Conservation (phyloP, 2,888 invertebrate species). For the Pheosia tremula region DNA sequence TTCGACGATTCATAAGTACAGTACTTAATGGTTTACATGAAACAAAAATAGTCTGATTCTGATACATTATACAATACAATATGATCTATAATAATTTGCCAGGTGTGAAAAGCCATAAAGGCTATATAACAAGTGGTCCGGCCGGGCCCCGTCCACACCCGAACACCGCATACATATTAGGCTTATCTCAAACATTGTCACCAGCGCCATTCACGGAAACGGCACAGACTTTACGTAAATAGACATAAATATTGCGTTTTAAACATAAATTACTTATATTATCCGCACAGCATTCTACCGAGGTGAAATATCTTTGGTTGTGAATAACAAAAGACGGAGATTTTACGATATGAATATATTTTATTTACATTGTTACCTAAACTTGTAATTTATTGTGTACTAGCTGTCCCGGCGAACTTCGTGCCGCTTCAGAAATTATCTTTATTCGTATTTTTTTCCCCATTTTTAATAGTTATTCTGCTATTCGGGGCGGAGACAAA, state of each 20-base stretch:
- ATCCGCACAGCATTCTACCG: constrained; percentile 16
- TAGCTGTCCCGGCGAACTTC: too few species aligned
- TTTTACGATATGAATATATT: background rate
- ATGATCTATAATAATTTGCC: background rate
- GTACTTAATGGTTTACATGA: too few species aligned
- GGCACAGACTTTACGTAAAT: constrained; percentile 59
- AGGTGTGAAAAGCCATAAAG: constrained; percentile 29
- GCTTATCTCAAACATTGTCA: constrained; percentile 61
- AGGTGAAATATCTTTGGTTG: constrained; percentile 9
- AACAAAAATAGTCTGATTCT: too few species aligned
- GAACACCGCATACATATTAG: constrained; percentile 53
- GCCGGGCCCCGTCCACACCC: constrained; percentile 49
- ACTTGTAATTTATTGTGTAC: background rate
- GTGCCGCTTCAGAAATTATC: too few species aligned
- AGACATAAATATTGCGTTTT: constrained; percentile 58
- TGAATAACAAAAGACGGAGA: constrained; percentile 11
- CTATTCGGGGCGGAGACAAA: too few species aligned
- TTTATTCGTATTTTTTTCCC: too few species aligned
- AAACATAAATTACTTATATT: constrained; percentile 56
- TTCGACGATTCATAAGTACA: too few species aligned
- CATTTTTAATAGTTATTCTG: too few species aligned
- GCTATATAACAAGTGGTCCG: constrained; percentile 29
- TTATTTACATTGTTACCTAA: background rate
- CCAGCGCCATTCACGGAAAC: constrained; percentile 55
- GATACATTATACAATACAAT: background rate